Conservation (phyloP, 2,113 vertebrate species). For the Tor tambroides region DNA sequence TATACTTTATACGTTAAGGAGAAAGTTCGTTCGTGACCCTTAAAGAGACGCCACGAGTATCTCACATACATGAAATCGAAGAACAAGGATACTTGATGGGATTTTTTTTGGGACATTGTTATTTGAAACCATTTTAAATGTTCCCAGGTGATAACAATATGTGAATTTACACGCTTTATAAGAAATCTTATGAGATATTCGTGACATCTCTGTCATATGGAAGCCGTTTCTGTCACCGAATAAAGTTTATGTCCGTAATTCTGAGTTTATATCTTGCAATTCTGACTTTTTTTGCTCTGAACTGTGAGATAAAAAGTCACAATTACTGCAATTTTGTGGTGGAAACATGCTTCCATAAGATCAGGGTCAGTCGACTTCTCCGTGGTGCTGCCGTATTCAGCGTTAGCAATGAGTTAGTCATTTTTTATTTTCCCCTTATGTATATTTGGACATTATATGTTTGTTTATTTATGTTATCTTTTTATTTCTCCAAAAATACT, state of each 20-base stretch:
- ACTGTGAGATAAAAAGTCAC: not conserved
- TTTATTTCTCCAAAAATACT: slow-evolving; percentile 67
- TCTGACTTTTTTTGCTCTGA: no score
- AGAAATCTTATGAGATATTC: not conserved
- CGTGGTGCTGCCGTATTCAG: slow-evolving; percentile 76
- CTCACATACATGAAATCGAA: not conserved
- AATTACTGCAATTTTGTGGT: not conserved
- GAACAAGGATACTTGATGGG: not conserved
- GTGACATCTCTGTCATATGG: slow-evolving; percentile 32
- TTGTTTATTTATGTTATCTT: slow-evolving; percentile 79
- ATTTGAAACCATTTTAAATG: not conserved
- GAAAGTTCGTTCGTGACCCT: not conserved
- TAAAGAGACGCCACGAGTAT: slow-evolving; percentile 21
- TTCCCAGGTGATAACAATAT: not conserved
- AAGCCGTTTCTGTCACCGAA: not conserved
- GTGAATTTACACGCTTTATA: slow-evolving; percentile 1
- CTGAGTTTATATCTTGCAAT: no score
- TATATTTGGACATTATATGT: slow-evolving; percentile 87
- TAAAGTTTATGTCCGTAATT: no score
- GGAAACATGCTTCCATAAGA: not conserved
- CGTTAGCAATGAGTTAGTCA: slow-evolving; percentile 66
- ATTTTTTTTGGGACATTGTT: not conserved
- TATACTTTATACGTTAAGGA: slow-evolving; percentile 75
- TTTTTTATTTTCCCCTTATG: slow-evolving; percentile 76
- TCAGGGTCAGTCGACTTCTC: slow-evolving; percentile 70